Conservation (phyloP, 2,797 vertebrate genomes). For the Myotis daubentonii region DNA sequence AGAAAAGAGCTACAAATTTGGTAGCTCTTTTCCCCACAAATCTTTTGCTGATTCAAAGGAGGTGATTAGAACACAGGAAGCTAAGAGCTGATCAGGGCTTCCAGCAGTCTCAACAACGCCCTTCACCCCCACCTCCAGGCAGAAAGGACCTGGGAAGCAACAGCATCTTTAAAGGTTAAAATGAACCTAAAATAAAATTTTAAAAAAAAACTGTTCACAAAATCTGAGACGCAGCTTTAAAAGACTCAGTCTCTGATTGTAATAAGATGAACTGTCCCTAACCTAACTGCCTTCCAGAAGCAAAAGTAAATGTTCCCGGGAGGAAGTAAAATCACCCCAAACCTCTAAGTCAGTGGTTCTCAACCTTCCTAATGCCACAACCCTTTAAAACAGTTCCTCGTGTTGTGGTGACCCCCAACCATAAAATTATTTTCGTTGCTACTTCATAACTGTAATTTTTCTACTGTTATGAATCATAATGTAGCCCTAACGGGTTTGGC, state of each 20-base stretch:
- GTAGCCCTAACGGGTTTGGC: no score
- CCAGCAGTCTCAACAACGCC: neutral
- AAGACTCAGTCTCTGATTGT: neutral
- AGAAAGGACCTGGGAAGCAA: neutral
- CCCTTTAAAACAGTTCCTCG: no score
- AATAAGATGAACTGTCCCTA: neutral
- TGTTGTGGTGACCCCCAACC: no score
- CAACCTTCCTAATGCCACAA: no score
- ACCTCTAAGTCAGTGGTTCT: neutral
- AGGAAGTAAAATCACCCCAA: neutral
- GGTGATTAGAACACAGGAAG: neutral
- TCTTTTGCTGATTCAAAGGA: conserved; percentile 1
- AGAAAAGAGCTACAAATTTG: neutral
- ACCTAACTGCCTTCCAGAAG: neutral
- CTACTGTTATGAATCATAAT: no score
- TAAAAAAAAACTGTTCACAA: neutral
- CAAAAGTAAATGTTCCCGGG: neutral
- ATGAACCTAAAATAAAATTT: neutral
- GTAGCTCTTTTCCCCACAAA: neutral
- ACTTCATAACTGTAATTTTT: no score
- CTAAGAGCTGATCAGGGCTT: neutral
- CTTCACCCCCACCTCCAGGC: neutral
- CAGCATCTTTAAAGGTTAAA: neutral
- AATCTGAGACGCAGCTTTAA: neutral
- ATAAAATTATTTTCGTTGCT: no score